A percentile compares a stretch with the other conserved stretches of the same genome.
Evolutionary conservation across 2,888 invertebrate genomes (phyloP).

Genomic region (Tachina lurida): DNA sequence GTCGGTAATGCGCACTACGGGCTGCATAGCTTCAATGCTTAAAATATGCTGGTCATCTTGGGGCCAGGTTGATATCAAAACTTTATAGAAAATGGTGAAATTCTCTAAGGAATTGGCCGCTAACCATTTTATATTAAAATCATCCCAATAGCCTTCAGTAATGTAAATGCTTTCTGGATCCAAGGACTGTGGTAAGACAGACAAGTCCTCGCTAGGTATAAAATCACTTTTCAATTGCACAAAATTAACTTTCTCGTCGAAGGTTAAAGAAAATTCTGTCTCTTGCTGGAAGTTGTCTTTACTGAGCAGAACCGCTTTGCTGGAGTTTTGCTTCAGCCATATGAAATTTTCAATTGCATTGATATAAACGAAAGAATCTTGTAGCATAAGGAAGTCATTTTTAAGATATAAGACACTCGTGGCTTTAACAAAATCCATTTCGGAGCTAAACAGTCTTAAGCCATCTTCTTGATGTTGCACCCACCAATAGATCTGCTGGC

Average conservation of each 20-base stretch:
- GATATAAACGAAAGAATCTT: conserved; percentile 74
- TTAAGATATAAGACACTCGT: conserved; percentile 68
- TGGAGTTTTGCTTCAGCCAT: conserved; percentile 90
- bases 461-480: conserved; percentile 83
- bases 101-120: conserved; percentile 88
- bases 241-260: conserved; percentile 86
- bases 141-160: conserved; percentile 88
- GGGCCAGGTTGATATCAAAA: conserved; percentile 74
- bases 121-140: conserved; percentile 93
- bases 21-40: conserved; percentile 74
- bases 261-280: conserved; percentile 78
- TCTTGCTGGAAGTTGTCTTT: conserved; percentile 20
- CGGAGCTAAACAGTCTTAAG: conserved; percentile 73
- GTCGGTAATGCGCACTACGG: conserved; percentile 82
- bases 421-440: conserved; percentile 54
- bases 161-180: conserved; percentile 87
- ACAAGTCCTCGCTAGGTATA: conserved; percentile 80
- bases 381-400: conserved; percentile 55
- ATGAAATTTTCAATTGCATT: conserved; percentile 88
- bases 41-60: conserved; percentile 63
- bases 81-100: conserved; percentile 89
- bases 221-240: conserved; percentile 71
- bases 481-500: conserved; percentile 92
- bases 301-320: conserved; percentile 65
- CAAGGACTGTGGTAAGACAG: conserved; percentile 90